These are phyloP conservation scores for Lepidotrigona ventralis DNA, from an alignment of 1,140 invertebrate genomes.

Conservation along the genomic window DNA sequence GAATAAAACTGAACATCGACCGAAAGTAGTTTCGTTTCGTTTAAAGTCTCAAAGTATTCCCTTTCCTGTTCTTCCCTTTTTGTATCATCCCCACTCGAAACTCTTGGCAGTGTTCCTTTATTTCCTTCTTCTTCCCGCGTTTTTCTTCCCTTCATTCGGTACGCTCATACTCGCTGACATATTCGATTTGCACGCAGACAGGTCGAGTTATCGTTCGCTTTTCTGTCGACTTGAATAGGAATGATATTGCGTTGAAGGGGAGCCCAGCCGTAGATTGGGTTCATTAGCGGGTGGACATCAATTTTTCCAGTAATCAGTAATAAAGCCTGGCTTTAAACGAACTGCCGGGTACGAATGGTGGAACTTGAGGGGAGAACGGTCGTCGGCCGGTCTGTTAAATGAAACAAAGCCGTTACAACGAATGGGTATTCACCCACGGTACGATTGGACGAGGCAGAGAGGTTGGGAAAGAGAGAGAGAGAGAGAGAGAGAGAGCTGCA, in stretches of 20 bases:
- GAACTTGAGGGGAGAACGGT: conserved; percentile 59
- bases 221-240: conserved; percentile 53
- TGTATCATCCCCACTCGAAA: neutral
- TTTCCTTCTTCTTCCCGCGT: neutral
- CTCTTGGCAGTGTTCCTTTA: neutral
- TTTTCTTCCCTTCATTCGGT: neutral
- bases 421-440: conserved; percentile 71
- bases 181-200: conserved; percentile 58
- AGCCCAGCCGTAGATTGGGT: conserved; percentile 58
- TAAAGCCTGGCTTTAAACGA: conserved; percentile 72
- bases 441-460: conserved; percentile 43
- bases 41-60: neutral
- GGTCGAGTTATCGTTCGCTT: conserved; percentile 52
- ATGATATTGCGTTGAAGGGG: conserved; percentile 51
- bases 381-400: conserved; percentile 72
- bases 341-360: conserved; percentile 62
- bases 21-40: too few species aligned
- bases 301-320: conserved; percentile 76
- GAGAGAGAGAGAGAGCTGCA: neutral
- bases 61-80: neutral
- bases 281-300: conserved; percentile 71
- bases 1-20: too few species aligned
- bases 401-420: conserved; percentile 76
- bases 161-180: conserved; percentile 43
- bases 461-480: conserved; percentile 24